Evolutionary conservation across 1,140 invertebrate genomes (phyloP).

Genomic region (Drosophila nebulosa): DNA sequence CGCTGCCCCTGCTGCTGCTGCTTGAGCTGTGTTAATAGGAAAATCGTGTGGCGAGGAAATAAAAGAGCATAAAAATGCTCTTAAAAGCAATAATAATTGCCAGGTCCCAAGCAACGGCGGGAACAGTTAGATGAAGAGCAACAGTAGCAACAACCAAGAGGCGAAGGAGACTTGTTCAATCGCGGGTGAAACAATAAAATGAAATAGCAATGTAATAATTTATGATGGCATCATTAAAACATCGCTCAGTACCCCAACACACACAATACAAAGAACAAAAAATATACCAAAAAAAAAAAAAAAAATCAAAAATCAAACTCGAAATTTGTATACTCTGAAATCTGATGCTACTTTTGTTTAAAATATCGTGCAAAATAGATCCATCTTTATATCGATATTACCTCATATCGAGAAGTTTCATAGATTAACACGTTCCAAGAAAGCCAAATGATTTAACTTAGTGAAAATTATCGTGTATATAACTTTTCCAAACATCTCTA

Average conservation of each 20-base stretch:
- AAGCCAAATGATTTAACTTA: no score
- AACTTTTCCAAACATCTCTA: no score
- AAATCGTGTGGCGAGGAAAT: conserved; percentile 71
- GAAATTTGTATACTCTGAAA: neutral
- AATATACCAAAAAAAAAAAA: neutral
- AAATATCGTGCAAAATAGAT: no score
- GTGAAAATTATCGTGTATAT: no score
- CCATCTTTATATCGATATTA: no score
- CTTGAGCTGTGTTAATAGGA: conserved; percentile 57
- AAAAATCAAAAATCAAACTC: neutral
- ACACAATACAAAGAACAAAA: conserved; percentile 16
- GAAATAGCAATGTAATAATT: conserved; percentile 80
- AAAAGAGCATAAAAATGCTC: conserved; percentile 74
- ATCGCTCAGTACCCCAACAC: conserved; percentile 28
- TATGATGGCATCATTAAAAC: conserved; percentile 79
- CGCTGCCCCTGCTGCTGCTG: conserved; percentile 1
- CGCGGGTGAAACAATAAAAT: conserved; percentile 79
- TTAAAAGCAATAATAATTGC: conserved; percentile 80
- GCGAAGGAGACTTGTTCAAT: conserved; percentile 57
- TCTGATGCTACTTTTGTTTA: no score
- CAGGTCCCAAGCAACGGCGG: conserved; percentile 2
- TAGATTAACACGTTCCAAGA: no score
- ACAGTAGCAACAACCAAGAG: neutral
- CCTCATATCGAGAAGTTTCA: no score
- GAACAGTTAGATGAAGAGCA: conserved; percentile 7